Evolutionary conservation across 2,113 vertebrate genomes (phyloP), one percentile per base, ranked within the genome.

Genomic region (Carollia perspicillata): DNA sequence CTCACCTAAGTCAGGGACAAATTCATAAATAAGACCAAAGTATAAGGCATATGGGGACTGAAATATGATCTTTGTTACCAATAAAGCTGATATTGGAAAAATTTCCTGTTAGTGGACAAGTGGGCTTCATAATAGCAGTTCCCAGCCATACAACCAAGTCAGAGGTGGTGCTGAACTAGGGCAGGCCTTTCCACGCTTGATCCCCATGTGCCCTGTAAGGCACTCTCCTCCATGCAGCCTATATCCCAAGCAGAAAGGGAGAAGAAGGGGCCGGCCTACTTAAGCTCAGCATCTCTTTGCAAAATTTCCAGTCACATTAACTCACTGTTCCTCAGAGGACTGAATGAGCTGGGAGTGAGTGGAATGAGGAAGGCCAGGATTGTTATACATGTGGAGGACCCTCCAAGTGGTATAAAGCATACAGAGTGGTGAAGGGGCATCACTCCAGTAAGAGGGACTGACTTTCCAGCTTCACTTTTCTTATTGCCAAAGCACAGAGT

Each of bases 281-380:
- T 87, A 60, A 16, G 42, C n/a, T 26, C 42, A 88, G 47, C 63
- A 3, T 51, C 17, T 93, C 30, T 33, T 89, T 60, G 86, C 83
- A 92, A 40, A 58, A 72, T 69, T 94, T 95, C 28, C 33, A 80
- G 26, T 66, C 42, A 9, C 53, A 42, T 90, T 80, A 94, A 92
- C 14, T 89, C 66, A 80, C 2, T 58, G 35, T 91, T 84, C n/a
- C 35, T 91, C 4, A 51, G 26, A 90, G 7, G 4, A 85, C 28
- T 44, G 58, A 90, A 30, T 63, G 40, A 80, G 23, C 12, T 58
- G 5, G 3, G 5, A 17, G 7, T 69, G 23, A 4, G 10, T 42
- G 22, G 35, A 18, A 6, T 28, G 40, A 53, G 13, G 71, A 87
- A 93, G 28, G 3, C 18, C 18, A 51, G n/a, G 5, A 65, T 47